Percentiles rank a stretch among this genome's conserved stretches.
phyloP scores from a whole-genome alignment of 2,888 invertebrate genomes.

The Prosapia bicincta region DNA sequence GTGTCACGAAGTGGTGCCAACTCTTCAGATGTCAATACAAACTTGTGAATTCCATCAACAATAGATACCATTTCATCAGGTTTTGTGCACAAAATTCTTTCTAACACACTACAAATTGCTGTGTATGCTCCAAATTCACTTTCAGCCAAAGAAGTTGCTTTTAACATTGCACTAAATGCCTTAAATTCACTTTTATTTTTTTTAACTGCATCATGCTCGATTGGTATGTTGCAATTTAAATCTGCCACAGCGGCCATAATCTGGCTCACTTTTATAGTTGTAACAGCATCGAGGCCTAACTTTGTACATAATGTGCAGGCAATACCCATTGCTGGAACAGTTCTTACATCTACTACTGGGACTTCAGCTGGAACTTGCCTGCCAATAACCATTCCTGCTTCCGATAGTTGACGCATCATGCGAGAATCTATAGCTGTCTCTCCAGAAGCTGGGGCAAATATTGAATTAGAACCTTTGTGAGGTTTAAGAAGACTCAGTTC shows the following conservation, averaged over 20 bases:
- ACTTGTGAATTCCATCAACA: slow-evolving; percentile 34
- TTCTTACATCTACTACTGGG: slow-evolving; percentile 57
- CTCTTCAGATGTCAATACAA: slow-evolving; percentile 27
- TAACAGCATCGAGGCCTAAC: slow-evolving; percentile 42
- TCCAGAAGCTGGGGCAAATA: slow-evolving; percentile 52
- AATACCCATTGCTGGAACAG: slow-evolving; percentile 45
- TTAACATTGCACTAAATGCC: slow-evolving; percentile 33
- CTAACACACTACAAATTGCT: slow-evolving; percentile 53
- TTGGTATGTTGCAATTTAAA: slow-evolving; percentile 19
- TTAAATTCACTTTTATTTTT: slow-evolving; percentile 26
- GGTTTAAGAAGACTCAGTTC: slow-evolving; percentile 48
- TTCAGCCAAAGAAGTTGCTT: slow-evolving; percentile 45
- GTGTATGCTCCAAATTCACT: slow-evolving; percentile 54
- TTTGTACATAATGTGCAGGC: slow-evolving; percentile 41
- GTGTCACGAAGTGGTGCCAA: slow-evolving; percentile 41
- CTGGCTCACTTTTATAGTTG: slow-evolving; percentile 49
- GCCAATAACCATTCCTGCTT: slow-evolving; percentile 66
- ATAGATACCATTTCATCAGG: slow-evolving; percentile 29
- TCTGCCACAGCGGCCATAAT: slow-evolving; percentile 44
- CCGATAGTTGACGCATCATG: slow-evolving; percentile 62
- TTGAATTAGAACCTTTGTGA: slow-evolving; percentile 43
- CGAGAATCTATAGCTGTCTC: slow-evolving; percentile 62
- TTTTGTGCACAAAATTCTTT: slow-evolving; percentile 31
- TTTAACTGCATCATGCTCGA: slow-evolving; percentile 15
- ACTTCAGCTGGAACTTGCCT: slow-evolving; percentile 59